These are phyloP conservation scores for Palaemon carinicauda DNA, from an alignment of 1,140 invertebrate species.

Conservation along the genomic window DNA sequence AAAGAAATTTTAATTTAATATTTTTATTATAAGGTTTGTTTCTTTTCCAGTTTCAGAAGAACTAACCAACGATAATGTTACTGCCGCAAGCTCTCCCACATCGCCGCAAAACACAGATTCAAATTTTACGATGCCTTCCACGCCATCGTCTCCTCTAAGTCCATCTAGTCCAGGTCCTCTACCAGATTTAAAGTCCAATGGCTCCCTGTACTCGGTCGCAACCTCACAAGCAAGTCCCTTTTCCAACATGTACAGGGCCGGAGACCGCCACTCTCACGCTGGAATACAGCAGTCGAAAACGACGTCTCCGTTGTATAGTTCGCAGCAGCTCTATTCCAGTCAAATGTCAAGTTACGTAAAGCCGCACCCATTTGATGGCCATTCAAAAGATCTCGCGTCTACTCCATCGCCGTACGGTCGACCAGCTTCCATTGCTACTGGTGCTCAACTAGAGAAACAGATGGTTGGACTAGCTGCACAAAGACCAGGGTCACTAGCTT, in stretches of 20 bases:
- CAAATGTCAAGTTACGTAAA: too few relatives aligned
- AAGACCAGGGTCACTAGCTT: conserved; percentile 42
- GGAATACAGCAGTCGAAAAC: neutral
- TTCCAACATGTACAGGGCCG: neutral
- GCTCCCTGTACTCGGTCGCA: neutral
- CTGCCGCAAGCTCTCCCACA: conserved; percentile 14
- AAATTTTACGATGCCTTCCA: conserved; percentile 23
- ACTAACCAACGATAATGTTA: neutral
- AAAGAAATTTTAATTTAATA: neutral
- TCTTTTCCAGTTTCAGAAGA: conserved; percentile 30
- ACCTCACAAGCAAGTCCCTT: neutral
- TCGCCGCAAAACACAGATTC: conserved; percentile 30
- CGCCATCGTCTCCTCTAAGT: conserved; percentile 5
- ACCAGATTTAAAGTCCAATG: neutral
- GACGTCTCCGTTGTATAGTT: neutral
- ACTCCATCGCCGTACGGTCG: neutral
- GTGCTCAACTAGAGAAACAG: conserved; percentile 18
- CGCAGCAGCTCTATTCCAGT: neutral
- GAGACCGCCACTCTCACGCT: neutral
- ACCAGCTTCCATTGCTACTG: conserved; percentile 45
- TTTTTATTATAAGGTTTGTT: neutral
- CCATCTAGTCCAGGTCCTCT: neutral
- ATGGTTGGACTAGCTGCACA: neutral
- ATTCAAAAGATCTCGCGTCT: neutral
- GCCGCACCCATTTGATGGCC: neutral